These are phyloP conservation scores for Nebria ingens DNA, from an alignment of 1,140 invertebrate genomes.

Conservation along the genomic window DNA sequence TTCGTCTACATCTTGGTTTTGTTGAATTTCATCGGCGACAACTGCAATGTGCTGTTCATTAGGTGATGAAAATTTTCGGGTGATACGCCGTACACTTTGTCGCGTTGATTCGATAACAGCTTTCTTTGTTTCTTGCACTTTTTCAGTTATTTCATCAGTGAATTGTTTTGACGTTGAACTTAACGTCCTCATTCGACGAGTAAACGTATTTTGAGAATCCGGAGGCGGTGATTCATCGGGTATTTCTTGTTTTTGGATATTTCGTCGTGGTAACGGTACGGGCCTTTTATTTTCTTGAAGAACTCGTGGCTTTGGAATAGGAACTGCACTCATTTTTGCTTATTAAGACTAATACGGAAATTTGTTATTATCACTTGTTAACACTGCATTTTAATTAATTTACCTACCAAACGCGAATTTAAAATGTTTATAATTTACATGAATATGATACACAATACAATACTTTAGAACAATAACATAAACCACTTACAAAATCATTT, in stretches of 20 bases:
- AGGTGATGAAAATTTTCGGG: conserved; percentile 28
- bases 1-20: conserved; percentile 18
- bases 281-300: conserved; percentile 22
- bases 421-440: too few species aligned
- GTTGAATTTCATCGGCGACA: conserved; percentile 6
- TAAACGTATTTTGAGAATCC: conserved; percentile 20
- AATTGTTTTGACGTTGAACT: conserved; percentile 36
- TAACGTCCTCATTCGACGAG: conserved; percentile 27
- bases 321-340: conserved; percentile 2
- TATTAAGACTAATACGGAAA: not conserved
- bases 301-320: not conserved
- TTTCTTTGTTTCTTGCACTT: conserved; percentile 38
- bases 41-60: conserved; percentile 20
- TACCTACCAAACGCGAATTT: too few species aligned
- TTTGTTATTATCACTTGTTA: conserved; percentile 7
- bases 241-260: conserved; percentile 16
- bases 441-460: too few species aligned
- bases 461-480: not conserved
- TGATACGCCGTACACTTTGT: conserved; percentile 37
- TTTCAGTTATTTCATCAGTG: conserved; percentile 40
- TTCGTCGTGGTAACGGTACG: conserved; percentile 21
- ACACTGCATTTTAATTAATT: conserved; percentile 4
- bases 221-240: conserved; percentile 13
- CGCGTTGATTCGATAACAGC: conserved; percentile 40
- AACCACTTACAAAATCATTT: not conserved